Base-by-base conservation (phyloP, 2,797 vertebrate species). In the Neosilurus mollespiculum region DNA sequence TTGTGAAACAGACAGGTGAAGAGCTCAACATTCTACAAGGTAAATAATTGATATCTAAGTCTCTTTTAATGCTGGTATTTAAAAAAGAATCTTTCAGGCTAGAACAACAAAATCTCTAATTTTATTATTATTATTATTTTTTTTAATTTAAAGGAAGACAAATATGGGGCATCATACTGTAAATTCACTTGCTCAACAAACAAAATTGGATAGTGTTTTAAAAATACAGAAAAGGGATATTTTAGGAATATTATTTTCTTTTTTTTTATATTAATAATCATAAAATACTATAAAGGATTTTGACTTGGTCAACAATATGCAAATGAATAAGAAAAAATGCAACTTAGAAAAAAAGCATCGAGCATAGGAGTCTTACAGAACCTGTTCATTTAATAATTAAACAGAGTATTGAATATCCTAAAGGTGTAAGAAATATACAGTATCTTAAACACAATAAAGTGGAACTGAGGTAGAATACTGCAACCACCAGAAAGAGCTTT, bases 401-500 rank as follows among this genome's bases (percentile, higher is more conserved):
- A 37, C 43, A 54, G 43, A 56, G 49, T 59, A 79, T 34, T 79
- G 18, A 30, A 80, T 70, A 6, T 75, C 66, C 37, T 64, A 75
- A 69, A 62, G n/a, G 61, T 66, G 24, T 66, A 76, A 80, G 30
- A 67, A 67, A 83, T 59, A 2, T 6, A 43, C 37, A 43, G 37
- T 14, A 66, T 83, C 56, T 34, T 58, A 54, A 7, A 81, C 56
- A 56, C 78, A 61, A 30, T 30, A 11, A 26, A 18, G 72, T 22
- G 56, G 69, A 76, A 30, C 83, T 18, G 83, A 83, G 82, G 69
- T 22, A 54, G 2, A 24, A 24, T n/a, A 16, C 58, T 15, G 59
- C 20, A 78, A 81, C n/a, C 54, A 7, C 18, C 11, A 26, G 14
- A 12, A 20, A 6, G 2, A 53, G 62, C 3, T 71, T 76, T 73